Base-by-base conservation (phyloP, 2,888 invertebrate genomes). In the Calameuta filiformis region DNA sequence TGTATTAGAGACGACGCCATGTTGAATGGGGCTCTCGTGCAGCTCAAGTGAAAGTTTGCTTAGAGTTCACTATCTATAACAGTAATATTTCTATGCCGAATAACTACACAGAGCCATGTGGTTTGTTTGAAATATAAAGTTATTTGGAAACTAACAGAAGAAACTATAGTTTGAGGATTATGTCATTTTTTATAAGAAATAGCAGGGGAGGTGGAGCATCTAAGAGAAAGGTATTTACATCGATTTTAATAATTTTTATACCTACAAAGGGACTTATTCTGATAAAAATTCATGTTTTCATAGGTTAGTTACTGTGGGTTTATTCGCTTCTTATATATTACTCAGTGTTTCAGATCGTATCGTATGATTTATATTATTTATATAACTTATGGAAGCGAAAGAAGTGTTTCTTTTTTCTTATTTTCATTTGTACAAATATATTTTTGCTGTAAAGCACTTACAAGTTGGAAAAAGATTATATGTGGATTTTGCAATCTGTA, bases 161-260 rank as follows among this genome's bases (percentile, higher is more conserved):
- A 56, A 56, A 6, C 9, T 56, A 23, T 56, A 56, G 9, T 6
- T 56, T 56, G 15, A 56, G 2, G 23, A 71, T 71, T 31, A 90
- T 90, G 90, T 90, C 90, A 34, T 90, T 90, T 82, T 90, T 90
- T 35, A 89, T 89, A 78, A 80, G 89, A 76, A 89, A 86, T 78
- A 85, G 83, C 77, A 86, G 86, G 31, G 84, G 83, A 31, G 75
- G 75, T 11, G 84, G 81, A 35, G 79, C 79, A 35, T 77, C 76
- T 3, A 90, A 90, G 79, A 84, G 90, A 84, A 90, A 90, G 86
- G 90, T 90, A 87, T 77, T 15, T 35, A 71, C 9, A 9, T 78
- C 68, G 71, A n/a, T 4, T 12, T 12, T 78, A 40, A 31, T 74
- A 77, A 76, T 15, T 73, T 31, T 35, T 69, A 78, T 15, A 33